Evolutionary conservation across 2,797 vertebrate species (phyloP).

Genomic region (Heliangelus exortis): DNA sequence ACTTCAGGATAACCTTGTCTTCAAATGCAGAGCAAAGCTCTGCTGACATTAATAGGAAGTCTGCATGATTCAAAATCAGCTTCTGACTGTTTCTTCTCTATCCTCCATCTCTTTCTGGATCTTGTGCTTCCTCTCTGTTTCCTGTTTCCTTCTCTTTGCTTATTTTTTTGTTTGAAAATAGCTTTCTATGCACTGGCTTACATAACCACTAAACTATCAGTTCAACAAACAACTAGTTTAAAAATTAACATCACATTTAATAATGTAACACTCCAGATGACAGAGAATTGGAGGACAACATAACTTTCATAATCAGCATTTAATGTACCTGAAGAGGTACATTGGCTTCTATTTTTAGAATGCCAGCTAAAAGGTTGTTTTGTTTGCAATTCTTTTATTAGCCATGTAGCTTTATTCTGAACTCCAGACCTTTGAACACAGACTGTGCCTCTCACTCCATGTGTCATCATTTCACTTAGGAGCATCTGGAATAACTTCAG

Average conservation of each 20-base stretch:
- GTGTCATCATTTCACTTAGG: background rate
- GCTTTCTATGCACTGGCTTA: background rate
- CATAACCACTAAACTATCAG: background rate
- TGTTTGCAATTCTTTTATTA: background rate
- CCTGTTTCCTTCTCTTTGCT: background rate
- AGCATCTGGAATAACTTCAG: background rate
- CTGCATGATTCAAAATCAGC: background rate
- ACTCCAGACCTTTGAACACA: background rate
- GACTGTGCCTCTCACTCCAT: background rate
- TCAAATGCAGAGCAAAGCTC: background rate
- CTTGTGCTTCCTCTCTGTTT: constrained; percentile 47
- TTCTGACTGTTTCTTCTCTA: background rate
- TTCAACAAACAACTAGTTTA: constrained; percentile 17
- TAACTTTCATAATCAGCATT: background rate
- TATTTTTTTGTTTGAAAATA: background rate
- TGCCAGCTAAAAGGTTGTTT: background rate
- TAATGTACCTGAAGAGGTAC: background rate
- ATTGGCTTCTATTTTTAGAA: background rate
- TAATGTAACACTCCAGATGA: background rate
- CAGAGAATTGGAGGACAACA: rapidly evolving
- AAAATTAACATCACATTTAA: constrained; percentile 17
- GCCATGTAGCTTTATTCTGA: background rate
- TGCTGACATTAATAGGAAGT: background rate
- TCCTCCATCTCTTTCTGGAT: constrained; percentile 41
- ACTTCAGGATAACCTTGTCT: background rate